Conservation (phyloP, 1,140 invertebrate species). For the Musca vetustissima region DNA sequence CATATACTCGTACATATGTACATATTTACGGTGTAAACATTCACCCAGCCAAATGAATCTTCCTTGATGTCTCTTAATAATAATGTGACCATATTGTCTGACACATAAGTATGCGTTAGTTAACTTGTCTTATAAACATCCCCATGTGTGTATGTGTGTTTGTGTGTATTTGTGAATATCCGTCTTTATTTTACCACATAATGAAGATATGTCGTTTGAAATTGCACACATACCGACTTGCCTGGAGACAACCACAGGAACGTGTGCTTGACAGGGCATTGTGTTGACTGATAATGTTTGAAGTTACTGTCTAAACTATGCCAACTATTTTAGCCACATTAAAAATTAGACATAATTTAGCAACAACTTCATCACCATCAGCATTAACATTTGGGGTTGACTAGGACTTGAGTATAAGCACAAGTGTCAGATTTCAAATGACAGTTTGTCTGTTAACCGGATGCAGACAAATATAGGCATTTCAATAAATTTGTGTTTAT, state of each 20-base stretch:
- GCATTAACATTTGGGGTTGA: background rate
- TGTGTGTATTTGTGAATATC: no score
- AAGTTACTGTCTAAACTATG: conserved; percentile 18
- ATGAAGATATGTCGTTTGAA: conserved; percentile 1
- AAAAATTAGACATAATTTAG: conserved; percentile 14
- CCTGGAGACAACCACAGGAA: background rate
- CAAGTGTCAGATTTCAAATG: no score
- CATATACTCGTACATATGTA: no score
- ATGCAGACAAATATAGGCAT: no score
- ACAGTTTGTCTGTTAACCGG: no score
- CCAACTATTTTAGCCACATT: conserved; percentile 15
- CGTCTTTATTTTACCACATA: conserved; percentile 6
- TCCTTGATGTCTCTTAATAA: no score
- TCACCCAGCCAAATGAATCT: no score
- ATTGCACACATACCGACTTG: background rate
- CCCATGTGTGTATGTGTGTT: no score
- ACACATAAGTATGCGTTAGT: background rate
- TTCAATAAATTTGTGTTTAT: no score
- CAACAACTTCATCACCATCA: conserved; percentile 15
- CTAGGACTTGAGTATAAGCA: no score
- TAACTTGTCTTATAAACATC: no score
- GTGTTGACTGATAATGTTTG: conserved; percentile 1
- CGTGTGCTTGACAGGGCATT: background rate
- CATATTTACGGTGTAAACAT: no score
- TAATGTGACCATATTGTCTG: conserved; percentile 3